Evolutionary conservation across 2,888 invertebrate genomes (phyloP).

Genomic region (Apotomis turbidana): DNA sequence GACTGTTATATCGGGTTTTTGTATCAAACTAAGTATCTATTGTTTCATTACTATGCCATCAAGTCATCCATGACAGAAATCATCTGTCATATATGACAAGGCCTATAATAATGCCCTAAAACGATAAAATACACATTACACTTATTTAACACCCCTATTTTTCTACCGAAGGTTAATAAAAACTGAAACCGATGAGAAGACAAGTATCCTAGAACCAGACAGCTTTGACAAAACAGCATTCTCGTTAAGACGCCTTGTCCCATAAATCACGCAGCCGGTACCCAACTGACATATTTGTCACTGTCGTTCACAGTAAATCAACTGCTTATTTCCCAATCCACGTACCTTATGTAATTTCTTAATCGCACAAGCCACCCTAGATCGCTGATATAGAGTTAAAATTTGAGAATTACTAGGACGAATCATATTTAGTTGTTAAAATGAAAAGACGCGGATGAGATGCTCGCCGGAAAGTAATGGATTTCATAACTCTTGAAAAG

Average conservation of each 20-base stretch:
- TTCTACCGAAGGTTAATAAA: not conserved
- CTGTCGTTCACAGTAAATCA: slow-evolving; percentile 56
- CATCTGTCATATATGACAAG: too few relatives aligned
- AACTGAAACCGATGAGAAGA: not conserved
- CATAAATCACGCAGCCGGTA: slow-evolving; percentile 58
- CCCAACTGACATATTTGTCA: slow-evolving; percentile 65
- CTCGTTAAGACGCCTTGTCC: slow-evolving; percentile 51
- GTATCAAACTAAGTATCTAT: too few relatives aligned
- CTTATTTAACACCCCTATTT: too few relatives aligned
- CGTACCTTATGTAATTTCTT: not conserved
- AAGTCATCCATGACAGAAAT: too few relatives aligned
- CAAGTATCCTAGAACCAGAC: slow-evolving; percentile 25
- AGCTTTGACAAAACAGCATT: slow-evolving; percentile 42
- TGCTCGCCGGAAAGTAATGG: slow-evolving; percentile 45
- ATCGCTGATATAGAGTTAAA: not conserved
- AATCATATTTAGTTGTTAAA: slow-evolving; percentile 37
- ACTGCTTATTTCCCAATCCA: not conserved
- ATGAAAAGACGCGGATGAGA: slow-evolving; percentile 59
- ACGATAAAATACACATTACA: too few relatives aligned
- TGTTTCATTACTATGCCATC: too few relatives aligned
- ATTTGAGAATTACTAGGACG: not conserved
- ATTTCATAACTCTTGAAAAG: slow-evolving; percentile 44
- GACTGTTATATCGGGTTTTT: too few relatives aligned
- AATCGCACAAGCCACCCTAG: slow-evolving; percentile 6
- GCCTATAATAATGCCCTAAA: too few relatives aligned